phyloP scores from a whole-genome alignment of 2,113 vertebrate genomes.

The Abramis brama region DNA sequence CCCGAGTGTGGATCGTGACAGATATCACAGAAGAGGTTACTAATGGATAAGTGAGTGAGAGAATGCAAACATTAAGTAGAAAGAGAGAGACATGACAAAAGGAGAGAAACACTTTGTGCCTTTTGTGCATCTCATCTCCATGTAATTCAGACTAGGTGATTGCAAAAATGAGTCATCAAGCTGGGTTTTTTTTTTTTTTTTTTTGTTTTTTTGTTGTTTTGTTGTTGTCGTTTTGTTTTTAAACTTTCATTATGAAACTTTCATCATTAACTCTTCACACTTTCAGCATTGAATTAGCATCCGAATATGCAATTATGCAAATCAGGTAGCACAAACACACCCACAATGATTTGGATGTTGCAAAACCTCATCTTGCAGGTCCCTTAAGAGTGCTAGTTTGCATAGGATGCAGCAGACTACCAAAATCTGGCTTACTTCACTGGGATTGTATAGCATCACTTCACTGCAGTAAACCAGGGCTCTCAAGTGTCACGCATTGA shows the following conservation, averaged over 20 bases:
- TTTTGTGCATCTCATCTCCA: neutral
- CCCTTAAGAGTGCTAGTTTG: neutral
- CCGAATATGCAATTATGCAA: neutral
- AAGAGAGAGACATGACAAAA: neutral
- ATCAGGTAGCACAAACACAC: neutral
- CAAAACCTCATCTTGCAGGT: neutral
- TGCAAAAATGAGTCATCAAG: neutral
- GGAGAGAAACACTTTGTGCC: neutral
- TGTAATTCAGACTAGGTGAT: neutral
- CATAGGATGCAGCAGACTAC: neutral
- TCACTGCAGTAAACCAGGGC: neutral
- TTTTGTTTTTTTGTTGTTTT: no score
- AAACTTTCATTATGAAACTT: no score
- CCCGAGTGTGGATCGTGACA: no score
- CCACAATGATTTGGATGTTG: neutral
- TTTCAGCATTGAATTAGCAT: neutral
- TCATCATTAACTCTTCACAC: neutral
- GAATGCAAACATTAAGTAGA: neutral
- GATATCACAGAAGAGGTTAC: neutral
- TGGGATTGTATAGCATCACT: neutral
- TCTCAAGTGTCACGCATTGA: no score
- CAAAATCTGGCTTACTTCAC: neutral
- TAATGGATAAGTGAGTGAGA: neutral
- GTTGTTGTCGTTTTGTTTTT: no score
- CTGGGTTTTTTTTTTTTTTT: neutral